Percentiles rank a stretch among this genome's conserved stretches.
Conservation (phyloP, 2,113 vertebrate species). For the Sciurus niger region DNA sequence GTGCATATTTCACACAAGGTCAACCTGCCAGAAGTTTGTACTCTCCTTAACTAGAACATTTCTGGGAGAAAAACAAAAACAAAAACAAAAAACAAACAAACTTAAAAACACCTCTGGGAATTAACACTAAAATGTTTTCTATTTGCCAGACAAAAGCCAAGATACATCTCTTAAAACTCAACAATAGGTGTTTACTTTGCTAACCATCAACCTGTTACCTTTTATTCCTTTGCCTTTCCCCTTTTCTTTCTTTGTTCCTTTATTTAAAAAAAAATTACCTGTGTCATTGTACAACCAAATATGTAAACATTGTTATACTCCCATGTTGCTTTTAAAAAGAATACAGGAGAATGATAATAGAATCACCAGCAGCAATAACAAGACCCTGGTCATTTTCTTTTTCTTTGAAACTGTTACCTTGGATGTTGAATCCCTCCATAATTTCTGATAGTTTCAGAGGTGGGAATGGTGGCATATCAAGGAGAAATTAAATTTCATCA, state of each 20-base stretch:
- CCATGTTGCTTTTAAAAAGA: not conserved
- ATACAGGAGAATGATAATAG: not conserved
- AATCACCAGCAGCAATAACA: not conserved
- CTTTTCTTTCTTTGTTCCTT: not conserved
- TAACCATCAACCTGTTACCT: not conserved
- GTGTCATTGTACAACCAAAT: constrained; percentile 1
- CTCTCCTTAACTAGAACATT: constrained; percentile 59
- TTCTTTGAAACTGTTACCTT: constrained; percentile 74
- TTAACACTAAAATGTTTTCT: constrained; percentile 5
- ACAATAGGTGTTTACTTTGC: not conserved
- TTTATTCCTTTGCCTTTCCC: not conserved
- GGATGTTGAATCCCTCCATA: constrained; percentile 76
- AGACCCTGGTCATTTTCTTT: constrained; percentile 60
- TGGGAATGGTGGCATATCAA: constrained; percentile 72
- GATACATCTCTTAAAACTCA: constrained; percentile 39
- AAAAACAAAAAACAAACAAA: too few species aligned
- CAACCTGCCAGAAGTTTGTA: constrained; percentile 26
- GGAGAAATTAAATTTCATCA: constrained; percentile 80
- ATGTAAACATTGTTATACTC: constrained; percentile 27
- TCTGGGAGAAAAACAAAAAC: constrained; percentile 18
- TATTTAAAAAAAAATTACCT: not conserved
- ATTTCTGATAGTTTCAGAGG: constrained; percentile 74
- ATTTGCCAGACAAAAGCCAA: constrained; percentile 55
- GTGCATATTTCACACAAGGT: not conserved
- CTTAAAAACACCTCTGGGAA: not conserved